These are phyloP conservation scores for Laticauda colubrina DNA, from an alignment of 2,113 vertebrate species.

Conservation along the genomic window DNA sequence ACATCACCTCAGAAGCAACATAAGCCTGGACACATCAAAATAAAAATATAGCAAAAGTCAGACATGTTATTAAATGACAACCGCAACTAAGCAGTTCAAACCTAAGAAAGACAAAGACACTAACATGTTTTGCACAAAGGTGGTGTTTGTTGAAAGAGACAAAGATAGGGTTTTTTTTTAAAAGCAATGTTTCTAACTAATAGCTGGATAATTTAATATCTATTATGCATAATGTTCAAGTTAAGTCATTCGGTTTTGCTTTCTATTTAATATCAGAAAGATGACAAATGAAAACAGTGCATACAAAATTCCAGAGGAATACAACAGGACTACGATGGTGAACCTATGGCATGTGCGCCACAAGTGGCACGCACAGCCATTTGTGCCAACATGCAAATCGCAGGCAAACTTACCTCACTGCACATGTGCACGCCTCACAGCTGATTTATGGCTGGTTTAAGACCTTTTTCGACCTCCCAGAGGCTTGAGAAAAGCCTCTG, in stretches of 20 bases:
- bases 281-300: not conserved
- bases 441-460: no score
- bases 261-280: not conserved
- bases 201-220: not conserved
- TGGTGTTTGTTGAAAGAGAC: not conserved
- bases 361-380: no score
- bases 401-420: no score
- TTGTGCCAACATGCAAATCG: accelerated
- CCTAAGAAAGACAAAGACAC: not conserved
- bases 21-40: slow-evolving; percentile 58
- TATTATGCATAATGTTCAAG: not conserved
- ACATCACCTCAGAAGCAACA: slow-evolving; percentile 67
- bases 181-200: not conserved
- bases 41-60: not conserved
- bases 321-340: not conserved
- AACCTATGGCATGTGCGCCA: no score
- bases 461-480: no score
- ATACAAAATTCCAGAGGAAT: not conserved
- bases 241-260: not conserved
- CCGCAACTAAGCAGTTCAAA: not conserved
- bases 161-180: no score
- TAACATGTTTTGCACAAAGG: not conserved
- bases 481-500: no score
- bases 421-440: no score
- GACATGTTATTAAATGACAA: not conserved